These are phyloP conservation scores for Oithona nana DNA, from an alignment of 2,888 invertebrate genomes.

Conservation along the genomic window DNA sequence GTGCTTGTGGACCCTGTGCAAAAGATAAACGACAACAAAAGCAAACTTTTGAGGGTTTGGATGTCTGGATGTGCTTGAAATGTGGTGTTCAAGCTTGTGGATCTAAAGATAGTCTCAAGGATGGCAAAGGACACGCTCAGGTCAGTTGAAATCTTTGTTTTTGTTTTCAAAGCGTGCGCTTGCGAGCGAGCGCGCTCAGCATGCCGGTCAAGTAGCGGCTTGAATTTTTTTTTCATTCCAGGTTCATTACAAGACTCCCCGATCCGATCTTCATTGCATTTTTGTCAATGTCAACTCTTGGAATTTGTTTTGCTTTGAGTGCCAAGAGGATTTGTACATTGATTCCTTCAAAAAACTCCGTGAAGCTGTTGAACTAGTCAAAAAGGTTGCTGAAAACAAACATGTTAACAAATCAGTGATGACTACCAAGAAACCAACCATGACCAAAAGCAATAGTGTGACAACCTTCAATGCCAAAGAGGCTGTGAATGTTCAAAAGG, in stretches of 20 bases:
- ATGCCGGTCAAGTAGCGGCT: too few relatives aligned
- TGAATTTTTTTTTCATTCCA: too few relatives aligned
- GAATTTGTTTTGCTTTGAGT: slow-evolving; percentile 42
- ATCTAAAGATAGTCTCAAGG: neutral
- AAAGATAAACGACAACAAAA: neutral
- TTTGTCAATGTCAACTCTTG: neutral
- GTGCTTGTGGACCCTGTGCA: slow-evolving; percentile 38
- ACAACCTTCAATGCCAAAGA: neutral
- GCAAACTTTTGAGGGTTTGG: too few relatives aligned
- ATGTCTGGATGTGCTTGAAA: slow-evolving; percentile 56
- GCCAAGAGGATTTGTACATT: slow-evolving; percentile 42
- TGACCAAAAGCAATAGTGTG: slow-evolving; percentile 13
- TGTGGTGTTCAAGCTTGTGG: slow-evolving; percentile 59
- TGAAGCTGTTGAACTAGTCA: slow-evolving; percentile 52
- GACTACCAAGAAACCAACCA: neutral
- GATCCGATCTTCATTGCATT: slow-evolving; percentile 45
- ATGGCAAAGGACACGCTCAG: too few relatives aligned
- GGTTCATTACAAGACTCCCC: slow-evolving; percentile 50
- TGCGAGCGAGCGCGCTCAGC: too few relatives aligned
- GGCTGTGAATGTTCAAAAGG: neutral
- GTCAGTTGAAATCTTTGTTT: too few relatives aligned
- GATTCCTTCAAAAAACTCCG: slow-evolving; percentile 41
- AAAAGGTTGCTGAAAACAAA: slow-evolving; percentile 31
- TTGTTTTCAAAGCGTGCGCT: too few relatives aligned
- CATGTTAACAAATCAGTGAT: neutral